Evolutionary conservation across 35 echinoderm and acorn worm genomes (phyloP), one percentile per base, ranked within the genome.

Genomic region (Nesometra sesokonis): DNA sequence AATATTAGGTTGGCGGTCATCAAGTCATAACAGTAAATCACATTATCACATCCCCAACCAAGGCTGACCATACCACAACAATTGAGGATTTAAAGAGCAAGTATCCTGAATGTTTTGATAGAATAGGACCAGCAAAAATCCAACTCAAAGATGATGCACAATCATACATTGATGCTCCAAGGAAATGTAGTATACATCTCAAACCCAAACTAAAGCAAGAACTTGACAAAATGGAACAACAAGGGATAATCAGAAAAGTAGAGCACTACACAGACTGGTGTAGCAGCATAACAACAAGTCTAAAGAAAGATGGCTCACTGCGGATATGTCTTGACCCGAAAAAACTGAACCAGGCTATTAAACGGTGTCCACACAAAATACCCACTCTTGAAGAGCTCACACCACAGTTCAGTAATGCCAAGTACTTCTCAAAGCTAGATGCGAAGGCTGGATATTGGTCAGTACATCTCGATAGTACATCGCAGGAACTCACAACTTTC

Each of bases 401-500:
- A 1, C 87, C 82, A 38, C 35, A 85, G 35, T 85, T 93, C 34
- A 13, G 15, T 29, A 67, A 82, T 47, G 91, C 91, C 46, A 30
- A 29, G n/a, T 46, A 77, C 15, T 93, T 93, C 32, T 32, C 34
- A 39, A 89, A 77, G 30, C 81, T 92, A 15, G 90, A 92, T 92
- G 91, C 91, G 9, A 86, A 77, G 17, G 32, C 47, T 39, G 87
- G 91, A 38, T 93, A 89, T 77, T 93, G 91, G 87, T 35, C 34
- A 32, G 77, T 93, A 21, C 78, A 29, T 17, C 35, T 93, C 1
- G 91, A 88, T 35, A 40, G 30, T 38, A 11, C 34, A 31, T 87
- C 77, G 0, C 79, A 80, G 29, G 32, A 83, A 0, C 35, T 92
- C 0, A 88, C 85, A 3, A 92, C 90, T n/a, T 92, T 88, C 90